Evolutionary conservation across 2,113 vertebrate genomes (phyloP).

Genomic region (Mormoops blainvillei): DNA sequence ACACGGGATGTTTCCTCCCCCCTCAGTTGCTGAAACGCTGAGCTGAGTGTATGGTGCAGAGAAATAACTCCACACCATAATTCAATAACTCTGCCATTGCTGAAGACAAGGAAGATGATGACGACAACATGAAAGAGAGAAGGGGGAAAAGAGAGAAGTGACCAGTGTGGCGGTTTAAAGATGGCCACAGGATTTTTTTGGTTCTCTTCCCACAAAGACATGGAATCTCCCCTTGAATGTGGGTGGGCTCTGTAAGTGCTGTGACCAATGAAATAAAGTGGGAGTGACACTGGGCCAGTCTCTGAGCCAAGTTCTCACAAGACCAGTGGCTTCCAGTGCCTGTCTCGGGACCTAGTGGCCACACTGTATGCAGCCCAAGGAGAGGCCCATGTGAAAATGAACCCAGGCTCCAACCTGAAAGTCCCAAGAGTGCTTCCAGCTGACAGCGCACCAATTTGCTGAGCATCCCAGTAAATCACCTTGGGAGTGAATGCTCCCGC

Average conservation of each 20-base stretch:
- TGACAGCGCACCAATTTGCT: not conserved
- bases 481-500: not conserved
- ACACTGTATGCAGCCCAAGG: not conserved
- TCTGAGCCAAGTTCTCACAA: not conserved
- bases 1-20: not conserved
- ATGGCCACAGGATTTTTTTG: not conserved
- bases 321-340: not conserved
- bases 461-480: not conserved
- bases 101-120: not conserved
- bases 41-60: not conserved
- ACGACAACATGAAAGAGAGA: not conserved
- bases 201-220: not conserved
- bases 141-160: not conserved
- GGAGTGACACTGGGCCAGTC: not conserved
- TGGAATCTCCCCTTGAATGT: not conserved
- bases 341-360: not conserved
- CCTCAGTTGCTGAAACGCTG: not conserved
- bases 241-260: not conserved
- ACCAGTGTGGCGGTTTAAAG: not conserved
- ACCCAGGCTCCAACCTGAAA: not conserved
- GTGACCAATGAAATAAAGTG: not conserved
- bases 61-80: not conserved
- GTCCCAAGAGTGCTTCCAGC: too few relatives aligned
- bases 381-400: not conserved
- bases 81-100: not conserved